Base-by-base conservation (phyloP, 1,140 invertebrate genomes). In the Acromyrmex heyeri region DNA sequence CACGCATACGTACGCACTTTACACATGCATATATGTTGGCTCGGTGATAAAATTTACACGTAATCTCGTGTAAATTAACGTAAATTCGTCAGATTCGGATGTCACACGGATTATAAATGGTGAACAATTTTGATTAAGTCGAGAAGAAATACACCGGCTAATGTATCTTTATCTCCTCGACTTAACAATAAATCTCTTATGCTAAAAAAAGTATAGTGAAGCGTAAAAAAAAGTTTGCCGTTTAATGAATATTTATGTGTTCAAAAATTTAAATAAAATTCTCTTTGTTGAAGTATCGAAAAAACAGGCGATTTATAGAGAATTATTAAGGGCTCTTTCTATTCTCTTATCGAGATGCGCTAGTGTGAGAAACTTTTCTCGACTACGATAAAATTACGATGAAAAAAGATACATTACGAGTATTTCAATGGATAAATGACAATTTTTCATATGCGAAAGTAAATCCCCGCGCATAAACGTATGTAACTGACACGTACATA, bases 191-290 rank as follows among this genome's bases (percentile, higher is more conserved):
- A 48, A 44, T 67, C 3, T 34, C n/a, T 67, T 48, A 38, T 8
- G 18, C 38, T n/a, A 4, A 64, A 12, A 14, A 14, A 21, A 14
- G 21, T n/a, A 21, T 2, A 7, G 18, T 2, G 30, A 4, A 18
- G 24, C 14, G 7, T 3, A 30, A 6, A 18, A 7, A 8, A 30
- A 65, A 65, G 30, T 8, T 30, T 4, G 61, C 0, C 10, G 38
- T 44, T 44, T 10, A 44, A 64, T 14, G 61, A 16, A 34, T 34
- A 34, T 34, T 34, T 65, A 55, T 55, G 5, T 55, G 18, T 27
- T 30, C 7, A n/a, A 34, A 65, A 8, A 65, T 65, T 65, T 64
- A 10, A 64, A 34, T 64, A n/a, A n/a, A 18, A 65, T 65, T 65
- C 18, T 34, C 10, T 65, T 8, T 30, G 7, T 3, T 34, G 18